Base-by-base conservation (phyloP, 2,797 vertebrate species). In the Emys orbicularis region DNA sequence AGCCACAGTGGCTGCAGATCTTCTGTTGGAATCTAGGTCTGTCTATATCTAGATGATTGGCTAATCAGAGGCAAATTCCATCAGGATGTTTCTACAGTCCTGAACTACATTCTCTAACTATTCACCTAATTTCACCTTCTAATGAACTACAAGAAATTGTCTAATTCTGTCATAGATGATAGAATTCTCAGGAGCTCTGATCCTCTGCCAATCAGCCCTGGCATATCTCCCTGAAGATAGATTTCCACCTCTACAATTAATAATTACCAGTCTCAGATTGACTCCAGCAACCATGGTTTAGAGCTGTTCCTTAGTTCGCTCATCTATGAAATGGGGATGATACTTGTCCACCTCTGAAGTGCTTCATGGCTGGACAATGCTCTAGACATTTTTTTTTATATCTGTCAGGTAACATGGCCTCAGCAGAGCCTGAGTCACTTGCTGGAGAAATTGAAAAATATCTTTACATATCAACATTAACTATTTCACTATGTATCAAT, bases 71-170 rank as follows among this genome's bases (percentile, higher is more conserved):
- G 54, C 41, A 27, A 2, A 2, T 41, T 77, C 0, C 3, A 6
- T 65, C 83, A 74, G 9, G 85, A 92, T 4, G 3, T 81, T 23
- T 89, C 19, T 23, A 21, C 72, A 19, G 31, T 54, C 87, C 79
- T 88, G 29, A 65, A 53, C 11, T 27, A 18, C 74, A 0, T 53
- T 81, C 5, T 90, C 15, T 13, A 86, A 50, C 9, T 87, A 29
- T 80, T 90, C 25, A 12, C 1, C 65, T 91, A 92, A 41, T 87
- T 4, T 52, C 27, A 91, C n/a, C 89, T 4, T 52, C n/a, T 90
- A 44, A 25, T 5, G 72, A 41, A 31, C 4, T 86, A 11, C 81
- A 65, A n/a, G 34, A 84, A 81, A 34, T 34, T 91, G 29, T 61
- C 79, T 90, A 6, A 41, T 77, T 93, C 68, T 85, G 54, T 34